Conservation (phyloP, 2,113 vertebrate species). For the Sporophila hypoxantha region DNA sequence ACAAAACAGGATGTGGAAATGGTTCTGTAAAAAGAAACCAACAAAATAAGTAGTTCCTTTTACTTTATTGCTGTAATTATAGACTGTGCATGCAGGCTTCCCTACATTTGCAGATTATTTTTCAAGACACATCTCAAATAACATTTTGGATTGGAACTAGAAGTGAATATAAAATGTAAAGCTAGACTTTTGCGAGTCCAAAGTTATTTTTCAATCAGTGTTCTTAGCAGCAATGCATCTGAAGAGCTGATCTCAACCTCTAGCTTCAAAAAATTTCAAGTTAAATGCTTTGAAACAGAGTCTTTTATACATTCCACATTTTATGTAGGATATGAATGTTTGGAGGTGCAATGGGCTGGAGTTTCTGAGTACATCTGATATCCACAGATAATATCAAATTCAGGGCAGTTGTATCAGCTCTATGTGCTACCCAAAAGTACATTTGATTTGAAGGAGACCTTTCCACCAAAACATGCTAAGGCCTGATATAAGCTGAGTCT, state of each 20-base stretch:
- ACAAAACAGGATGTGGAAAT: conserved; percentile 41
- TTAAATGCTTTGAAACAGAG: background rate
- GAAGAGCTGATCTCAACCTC: background rate
- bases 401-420: background rate
- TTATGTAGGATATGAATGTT: background rate
- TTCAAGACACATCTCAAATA: background rate
- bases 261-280: background rate
- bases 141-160: background rate
- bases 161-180: background rate
- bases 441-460: background rate
- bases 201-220: background rate
- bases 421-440: background rate
- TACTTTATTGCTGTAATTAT: conserved; percentile 18
- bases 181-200: background rate
- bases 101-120: conserved; percentile 1
- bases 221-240: background rate
- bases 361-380: background rate
- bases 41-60: conserved; percentile 34
- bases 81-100: background rate
- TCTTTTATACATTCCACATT: background rate
- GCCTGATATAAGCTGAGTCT: background rate
- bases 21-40: conserved; percentile 24
- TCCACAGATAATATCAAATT: background rate
- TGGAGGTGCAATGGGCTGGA: background rate
- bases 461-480: background rate